A percentile compares a stretch with the other conserved stretches of the same genome.
These are phyloP conservation scores for Philhelius pedissequus DNA, from an alignment of 2,888 invertebrate genomes.

Conservation along the genomic window DNA sequence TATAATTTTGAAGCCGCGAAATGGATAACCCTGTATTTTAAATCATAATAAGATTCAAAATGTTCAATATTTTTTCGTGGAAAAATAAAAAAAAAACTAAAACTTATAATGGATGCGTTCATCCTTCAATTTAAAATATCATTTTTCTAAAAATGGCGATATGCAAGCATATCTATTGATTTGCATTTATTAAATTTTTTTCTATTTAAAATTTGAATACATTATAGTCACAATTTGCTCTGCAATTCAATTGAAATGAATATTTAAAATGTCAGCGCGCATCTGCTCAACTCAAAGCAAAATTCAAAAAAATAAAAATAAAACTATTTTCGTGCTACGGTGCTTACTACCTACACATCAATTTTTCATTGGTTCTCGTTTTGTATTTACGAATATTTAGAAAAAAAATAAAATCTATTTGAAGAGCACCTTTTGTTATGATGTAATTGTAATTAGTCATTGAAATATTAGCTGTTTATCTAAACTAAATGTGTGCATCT, in stretches of 20 bases:
- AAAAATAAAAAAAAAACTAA: no score
- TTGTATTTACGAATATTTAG: neutral
- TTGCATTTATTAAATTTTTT: no score
- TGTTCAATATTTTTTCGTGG: no score
- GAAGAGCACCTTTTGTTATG: neutral
- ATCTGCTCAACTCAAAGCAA: constrained; percentile 25
- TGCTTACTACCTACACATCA: neutral
- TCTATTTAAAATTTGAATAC: no score
- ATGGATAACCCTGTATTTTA: no score
- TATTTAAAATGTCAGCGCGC: neutral
- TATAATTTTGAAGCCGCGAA: no score
- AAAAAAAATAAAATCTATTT: neutral
- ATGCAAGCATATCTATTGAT: no score
- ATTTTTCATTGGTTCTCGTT: neutral
- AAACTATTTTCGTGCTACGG: constrained; percentile 2
- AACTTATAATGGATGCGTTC: no score
- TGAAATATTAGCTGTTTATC: neutral
- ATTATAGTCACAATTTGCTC: neutral
- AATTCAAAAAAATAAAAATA: neutral
- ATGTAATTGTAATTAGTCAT: neutral
- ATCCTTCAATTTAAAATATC: no score
- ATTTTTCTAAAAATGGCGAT: no score
- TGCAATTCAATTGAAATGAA: neutral
- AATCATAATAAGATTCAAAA: no score
- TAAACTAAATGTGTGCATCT: neutral